These are phyloP conservation scores for Tetraneura akinire DNA, from an alignment of 1,140 invertebrate genomes.

Conservation along the genomic window DNA sequence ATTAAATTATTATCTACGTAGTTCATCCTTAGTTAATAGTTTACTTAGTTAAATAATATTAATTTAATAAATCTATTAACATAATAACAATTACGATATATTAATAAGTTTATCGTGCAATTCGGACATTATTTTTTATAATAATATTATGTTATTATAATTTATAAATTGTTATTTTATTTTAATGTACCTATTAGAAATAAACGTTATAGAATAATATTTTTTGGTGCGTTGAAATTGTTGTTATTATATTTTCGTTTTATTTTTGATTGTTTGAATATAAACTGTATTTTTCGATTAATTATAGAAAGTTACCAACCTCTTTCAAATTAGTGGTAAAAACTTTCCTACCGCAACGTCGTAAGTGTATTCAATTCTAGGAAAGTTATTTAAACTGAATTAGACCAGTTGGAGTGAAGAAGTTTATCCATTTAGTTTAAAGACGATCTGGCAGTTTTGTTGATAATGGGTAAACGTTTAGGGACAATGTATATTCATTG, in stretches of 20 bases:
- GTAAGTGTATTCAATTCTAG: slow-evolving; percentile 34
- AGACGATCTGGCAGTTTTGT: slow-evolving; percentile 33
- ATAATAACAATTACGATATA: no score
- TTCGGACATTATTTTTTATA: no score
- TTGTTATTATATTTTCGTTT: neutral
- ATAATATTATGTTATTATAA: no score
- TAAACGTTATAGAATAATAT: neutral
- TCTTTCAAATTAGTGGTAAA: slow-evolving; percentile 44
- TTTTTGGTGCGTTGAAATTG: no score
- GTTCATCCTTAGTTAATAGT: no score
- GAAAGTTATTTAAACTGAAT: slow-evolving; percentile 42
- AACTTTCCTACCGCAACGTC: neutral
- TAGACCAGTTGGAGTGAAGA: slow-evolving; percentile 34
- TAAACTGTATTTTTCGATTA: slow-evolving; percentile 11
- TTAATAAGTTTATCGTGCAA: no score
- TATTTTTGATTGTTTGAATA: neutral
- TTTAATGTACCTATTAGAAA: no score
- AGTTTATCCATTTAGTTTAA: slow-evolving; percentile 37
- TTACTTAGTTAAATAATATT: no score
- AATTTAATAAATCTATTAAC: no score
- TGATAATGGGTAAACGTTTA: slow-evolving; percentile 29
- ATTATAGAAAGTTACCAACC: slow-evolving; percentile 33
- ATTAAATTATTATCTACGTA: no score
- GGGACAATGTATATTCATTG: slow-evolving; percentile 24
- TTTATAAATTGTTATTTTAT: no score